Conservation (phyloP, 2,113 vertebrate genomes). For the Brachyhypopomus occidentalis region DNA sequence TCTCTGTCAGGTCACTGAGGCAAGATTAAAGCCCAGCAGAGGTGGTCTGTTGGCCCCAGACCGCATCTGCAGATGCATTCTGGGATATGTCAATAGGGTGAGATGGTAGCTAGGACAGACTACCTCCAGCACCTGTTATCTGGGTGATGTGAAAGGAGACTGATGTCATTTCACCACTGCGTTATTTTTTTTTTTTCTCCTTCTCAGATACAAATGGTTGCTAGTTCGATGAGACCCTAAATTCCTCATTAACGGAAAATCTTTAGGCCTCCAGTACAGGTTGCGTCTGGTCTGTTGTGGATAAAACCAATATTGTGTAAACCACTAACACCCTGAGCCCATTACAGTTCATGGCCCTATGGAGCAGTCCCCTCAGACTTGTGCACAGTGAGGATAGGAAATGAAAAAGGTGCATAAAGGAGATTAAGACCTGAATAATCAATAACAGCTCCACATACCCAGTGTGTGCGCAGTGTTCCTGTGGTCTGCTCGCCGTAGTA, state of each 20-base stretch:
- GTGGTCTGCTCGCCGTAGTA: slow-evolving; percentile 7
- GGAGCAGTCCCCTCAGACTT: slow-evolving; percentile 36
- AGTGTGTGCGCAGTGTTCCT: background rate
- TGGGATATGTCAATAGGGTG: slow-evolving; percentile 43
- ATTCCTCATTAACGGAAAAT: slow-evolving; percentile 29
- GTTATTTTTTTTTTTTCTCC: background rate
- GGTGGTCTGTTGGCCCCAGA: slow-evolving; percentile 36
- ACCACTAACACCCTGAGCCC: background rate
- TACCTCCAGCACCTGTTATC: slow-evolving; percentile 26
- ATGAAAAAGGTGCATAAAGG: slow-evolving; percentile 48
- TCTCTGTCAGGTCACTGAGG: slow-evolving; percentile 47
- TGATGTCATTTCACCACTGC: background rate
- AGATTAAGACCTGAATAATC: slow-evolving; percentile 41
- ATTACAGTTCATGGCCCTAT: slow-evolving; percentile 33
- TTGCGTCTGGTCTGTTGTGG: background rate
- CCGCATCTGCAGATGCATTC: slow-evolving; percentile 46
- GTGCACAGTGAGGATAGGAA: slow-evolving; percentile 36
- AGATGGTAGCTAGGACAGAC: slow-evolving; percentile 34
- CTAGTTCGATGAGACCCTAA: background rate
- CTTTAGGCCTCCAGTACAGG: slow-evolving; percentile 1
- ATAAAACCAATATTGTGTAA: slow-evolving; percentile 27
- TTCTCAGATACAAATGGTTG: background rate
- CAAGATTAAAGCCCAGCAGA: slow-evolving; percentile 57
- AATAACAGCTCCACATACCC: background rate
- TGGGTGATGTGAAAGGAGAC: slow-evolving; percentile 11